These are phyloP conservation scores for Chauna torquata DNA, from an alignment of 2,113 vertebrate species.

Conservation along the genomic window DNA sequence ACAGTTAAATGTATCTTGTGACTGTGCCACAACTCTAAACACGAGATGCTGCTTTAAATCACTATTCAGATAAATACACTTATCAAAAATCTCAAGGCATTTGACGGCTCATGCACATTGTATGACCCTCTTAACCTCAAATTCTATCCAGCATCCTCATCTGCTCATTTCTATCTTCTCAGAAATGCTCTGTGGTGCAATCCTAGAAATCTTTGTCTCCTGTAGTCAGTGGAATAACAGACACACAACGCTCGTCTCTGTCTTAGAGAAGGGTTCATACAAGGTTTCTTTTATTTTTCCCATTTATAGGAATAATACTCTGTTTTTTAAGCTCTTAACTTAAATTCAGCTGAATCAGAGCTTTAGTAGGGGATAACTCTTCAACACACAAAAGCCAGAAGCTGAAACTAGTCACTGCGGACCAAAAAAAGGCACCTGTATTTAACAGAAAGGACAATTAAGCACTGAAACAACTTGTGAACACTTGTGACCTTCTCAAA, in stretches of 20 bases:
- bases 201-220: background rate
- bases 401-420: background rate
- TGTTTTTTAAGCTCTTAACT: background rate
- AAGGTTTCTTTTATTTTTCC: background rate
- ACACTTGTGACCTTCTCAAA: background rate
- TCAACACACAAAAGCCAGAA: background rate
- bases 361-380: background rate
- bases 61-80: background rate
- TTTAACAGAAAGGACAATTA: background rate
- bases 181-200: background rate
- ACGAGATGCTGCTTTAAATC: background rate
- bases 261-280: background rate
- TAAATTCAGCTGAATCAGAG: background rate
- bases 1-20: conserved; percentile 16
- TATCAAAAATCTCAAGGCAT: background rate
- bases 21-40: background rate
- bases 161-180: background rate
- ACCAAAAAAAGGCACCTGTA: background rate
- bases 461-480: accelerated
- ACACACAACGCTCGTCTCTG: accelerated
- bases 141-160: background rate
- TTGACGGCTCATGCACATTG: background rate
- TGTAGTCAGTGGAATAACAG: background rate
- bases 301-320: background rate
- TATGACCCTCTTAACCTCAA: background rate